A percentile compares a stretch with the other conserved stretches of the same genome.
Conservation (phyloP, 2,113 vertebrate species). For the Mesoclemmys tuberculata region DNA sequence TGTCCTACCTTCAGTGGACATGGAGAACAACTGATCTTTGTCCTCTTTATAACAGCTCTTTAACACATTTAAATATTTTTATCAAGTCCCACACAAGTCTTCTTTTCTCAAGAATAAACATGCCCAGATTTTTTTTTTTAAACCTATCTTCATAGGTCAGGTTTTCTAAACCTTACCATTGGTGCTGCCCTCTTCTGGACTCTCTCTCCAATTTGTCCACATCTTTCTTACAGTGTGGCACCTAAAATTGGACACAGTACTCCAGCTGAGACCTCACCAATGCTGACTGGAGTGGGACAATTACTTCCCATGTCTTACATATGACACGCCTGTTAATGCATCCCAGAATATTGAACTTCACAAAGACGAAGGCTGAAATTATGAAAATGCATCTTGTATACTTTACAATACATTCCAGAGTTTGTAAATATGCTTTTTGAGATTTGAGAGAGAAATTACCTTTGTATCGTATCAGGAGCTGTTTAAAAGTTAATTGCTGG, state of each 20-base stretch:
- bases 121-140: not conserved
- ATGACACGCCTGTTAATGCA: not conserved
- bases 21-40: not conserved
- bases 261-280: not conserved
- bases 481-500: conserved; percentile 89
- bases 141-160: not conserved
- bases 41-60: not conserved
- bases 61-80: not conserved
- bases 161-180: not conserved
- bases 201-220: not conserved
- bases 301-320: not conserved
- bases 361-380: not conserved
- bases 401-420: not conserved
- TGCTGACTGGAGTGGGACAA: not conserved
- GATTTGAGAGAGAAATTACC: conserved; percentile 72
- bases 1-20: not conserved
- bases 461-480: conserved; percentile 88
- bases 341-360: not conserved
- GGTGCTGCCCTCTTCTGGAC: not conserved
- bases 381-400: not conserved
- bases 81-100: not conserved
- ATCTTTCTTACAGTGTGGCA: not conserved
- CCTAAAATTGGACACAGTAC: not conserved
- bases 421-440: not conserved
- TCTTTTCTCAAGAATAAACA: not conserved